phyloP scores from a whole-genome alignment of 2,797 vertebrate species.

The Gouania willdenowi region DNA sequence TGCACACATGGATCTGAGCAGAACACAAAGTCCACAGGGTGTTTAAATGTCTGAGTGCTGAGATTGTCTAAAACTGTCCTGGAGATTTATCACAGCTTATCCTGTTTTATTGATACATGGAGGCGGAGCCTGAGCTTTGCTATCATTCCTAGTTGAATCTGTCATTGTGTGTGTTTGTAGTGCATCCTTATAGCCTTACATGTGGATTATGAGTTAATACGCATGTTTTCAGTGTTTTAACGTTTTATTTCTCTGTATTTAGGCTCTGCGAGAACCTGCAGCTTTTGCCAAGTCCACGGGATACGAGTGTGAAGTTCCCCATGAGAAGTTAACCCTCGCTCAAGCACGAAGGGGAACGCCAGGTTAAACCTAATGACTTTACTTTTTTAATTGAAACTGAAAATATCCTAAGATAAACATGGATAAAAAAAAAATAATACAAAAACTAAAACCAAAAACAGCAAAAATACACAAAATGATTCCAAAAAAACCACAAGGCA shows the following conservation, averaged over 20 bases:
- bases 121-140: no score
- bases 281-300: slow-evolving; percentile 83
- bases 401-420: no score
- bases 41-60: neutral
- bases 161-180: no score
- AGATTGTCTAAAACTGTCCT: neutral
- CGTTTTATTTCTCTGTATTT: no score
- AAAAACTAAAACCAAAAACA: no score
- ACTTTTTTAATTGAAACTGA: neutral
- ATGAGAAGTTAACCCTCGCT: slow-evolving; percentile 87
- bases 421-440: no score
- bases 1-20: slow-evolving; percentile 4
- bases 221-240: no score
- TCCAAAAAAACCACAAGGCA: no score
- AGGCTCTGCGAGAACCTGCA: slow-evolving; percentile 88
- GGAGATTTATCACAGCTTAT: slow-evolving; percentile 1
- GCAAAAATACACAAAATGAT: no score
- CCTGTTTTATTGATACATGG: neutral
- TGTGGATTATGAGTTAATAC: no score
- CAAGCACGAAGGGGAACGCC: slow-evolving; percentile 93
- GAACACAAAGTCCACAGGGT: slow-evolving; percentile 49
- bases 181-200: no score
- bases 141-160: no score
- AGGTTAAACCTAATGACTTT: slow-evolving; percentile 57
- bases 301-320: slow-evolving; percentile 77